These are phyloP conservation scores for Dipodomys ordii DNA, from an alignment of 2,113 vertebrate species.

Conservation along the genomic window DNA sequence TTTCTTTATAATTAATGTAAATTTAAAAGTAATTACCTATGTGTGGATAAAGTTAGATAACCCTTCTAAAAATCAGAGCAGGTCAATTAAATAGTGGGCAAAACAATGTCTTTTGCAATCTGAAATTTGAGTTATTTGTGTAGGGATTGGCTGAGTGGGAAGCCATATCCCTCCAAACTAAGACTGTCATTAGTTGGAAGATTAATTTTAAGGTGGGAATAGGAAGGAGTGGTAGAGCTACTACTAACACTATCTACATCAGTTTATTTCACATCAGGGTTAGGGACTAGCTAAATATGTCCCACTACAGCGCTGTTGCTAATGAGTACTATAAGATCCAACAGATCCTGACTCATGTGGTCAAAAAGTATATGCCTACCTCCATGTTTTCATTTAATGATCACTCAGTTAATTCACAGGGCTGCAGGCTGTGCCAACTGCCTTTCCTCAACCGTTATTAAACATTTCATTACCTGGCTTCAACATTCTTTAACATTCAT, in stretches of 20 bases:
- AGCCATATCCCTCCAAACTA: background rate
- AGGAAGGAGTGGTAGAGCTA: background rate
- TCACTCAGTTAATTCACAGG: background rate
- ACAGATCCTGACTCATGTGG: background rate
- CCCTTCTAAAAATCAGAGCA: background rate
- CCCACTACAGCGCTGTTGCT: fast-evolving
- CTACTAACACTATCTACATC: background rate
- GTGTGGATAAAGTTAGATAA: background rate
- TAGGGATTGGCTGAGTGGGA: background rate
- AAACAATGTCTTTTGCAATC: background rate
- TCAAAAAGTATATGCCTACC: background rate
- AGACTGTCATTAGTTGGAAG: background rate
- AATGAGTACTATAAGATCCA: fast-evolving
- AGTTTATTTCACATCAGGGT: background rate
- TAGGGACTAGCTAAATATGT: background rate
- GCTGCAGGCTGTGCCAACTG: too few species aligned
- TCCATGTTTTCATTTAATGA: background rate
- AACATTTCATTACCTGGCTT: background rate
- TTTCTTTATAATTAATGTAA: background rate
- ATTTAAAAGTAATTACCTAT: background rate
- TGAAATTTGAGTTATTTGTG: background rate
- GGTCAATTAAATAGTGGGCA: background rate
- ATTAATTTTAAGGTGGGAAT: fast-evolving
- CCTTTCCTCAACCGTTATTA: background rate
- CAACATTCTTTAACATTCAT: background rate